Evolutionary conservation across 2,797 vertebrate genomes (phyloP).

Genomic region (Tinamus major): DNA sequence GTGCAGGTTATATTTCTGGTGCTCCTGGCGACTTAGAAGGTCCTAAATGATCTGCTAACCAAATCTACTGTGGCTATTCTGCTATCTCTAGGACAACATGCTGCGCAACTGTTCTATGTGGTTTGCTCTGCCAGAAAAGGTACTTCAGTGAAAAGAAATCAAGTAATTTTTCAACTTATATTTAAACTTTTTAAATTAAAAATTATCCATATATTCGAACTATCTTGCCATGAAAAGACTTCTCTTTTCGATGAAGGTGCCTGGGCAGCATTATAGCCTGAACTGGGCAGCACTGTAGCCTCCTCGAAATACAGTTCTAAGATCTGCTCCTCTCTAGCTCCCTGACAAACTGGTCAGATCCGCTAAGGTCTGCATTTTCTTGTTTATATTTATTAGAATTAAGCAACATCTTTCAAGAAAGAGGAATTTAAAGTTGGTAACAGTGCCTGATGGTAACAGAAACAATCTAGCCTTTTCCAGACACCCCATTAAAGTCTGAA

Average conservation of each 20-base stretch:
- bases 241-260: background rate
- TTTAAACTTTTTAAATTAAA: background rate
- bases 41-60: background rate
- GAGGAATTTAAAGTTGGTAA: background rate
- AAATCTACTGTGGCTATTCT: background rate
- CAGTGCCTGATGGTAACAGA: background rate
- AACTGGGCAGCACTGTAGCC: background rate
- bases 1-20: background rate
- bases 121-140: background rate
- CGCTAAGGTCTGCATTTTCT: background rate
- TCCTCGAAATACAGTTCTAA: background rate
- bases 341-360: background rate
- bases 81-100: background rate
- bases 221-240: background rate
- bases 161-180: background rate
- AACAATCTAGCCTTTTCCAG: background rate
- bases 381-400: background rate
- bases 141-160: background rate
- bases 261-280: background rate
- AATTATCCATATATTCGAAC: background rate
- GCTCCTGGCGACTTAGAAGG: background rate
- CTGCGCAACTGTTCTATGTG: background rate
- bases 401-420: background rate
- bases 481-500: background rate
- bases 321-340: background rate